Conservation (phyloP, 1,140 invertebrate genomes). For the Megalonaias nervosa region DNA sequence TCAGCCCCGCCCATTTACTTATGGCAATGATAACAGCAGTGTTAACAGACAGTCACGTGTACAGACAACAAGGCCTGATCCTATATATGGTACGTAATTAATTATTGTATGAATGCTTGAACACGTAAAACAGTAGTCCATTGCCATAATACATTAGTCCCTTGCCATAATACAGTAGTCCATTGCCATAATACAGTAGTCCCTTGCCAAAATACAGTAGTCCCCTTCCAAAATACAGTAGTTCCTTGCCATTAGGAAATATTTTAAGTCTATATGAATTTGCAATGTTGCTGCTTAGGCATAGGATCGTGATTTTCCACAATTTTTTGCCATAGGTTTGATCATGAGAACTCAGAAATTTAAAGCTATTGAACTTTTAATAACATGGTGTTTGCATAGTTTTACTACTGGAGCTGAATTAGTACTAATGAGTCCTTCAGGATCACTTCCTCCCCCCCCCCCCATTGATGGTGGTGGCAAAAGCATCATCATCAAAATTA, state of each 20-base stretch:
- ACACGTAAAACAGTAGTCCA: background rate
- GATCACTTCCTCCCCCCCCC: no score
- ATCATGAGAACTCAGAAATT: no score
- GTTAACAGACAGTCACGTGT: conserved; percentile 60
- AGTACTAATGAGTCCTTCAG: no score
- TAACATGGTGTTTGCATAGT: no score
- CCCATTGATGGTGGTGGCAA: no score
- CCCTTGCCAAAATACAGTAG: no score
- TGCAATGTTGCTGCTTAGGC: no score
- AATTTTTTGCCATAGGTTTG: no score
- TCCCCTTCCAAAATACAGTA: background rate
- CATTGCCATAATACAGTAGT: background rate
- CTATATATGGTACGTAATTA: conserved; percentile 54
- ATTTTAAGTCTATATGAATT: conserved; percentile 1
- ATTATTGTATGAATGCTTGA: background rate
- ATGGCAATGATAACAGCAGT: conserved; percentile 68
- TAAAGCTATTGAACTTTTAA: no score
- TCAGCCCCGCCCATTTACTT: conserved; percentile 53
- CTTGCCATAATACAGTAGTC: background rate
- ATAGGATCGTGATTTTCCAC: no score
- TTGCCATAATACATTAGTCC: background rate
- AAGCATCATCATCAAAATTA: no score
- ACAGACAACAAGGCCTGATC: conserved; percentile 62
- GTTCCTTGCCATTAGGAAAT: background rate
- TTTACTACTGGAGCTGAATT: no score